Evolutionary conservation across 2,113 vertebrate species (phyloP).

Genomic region (Podarcis cretensis): DNA sequence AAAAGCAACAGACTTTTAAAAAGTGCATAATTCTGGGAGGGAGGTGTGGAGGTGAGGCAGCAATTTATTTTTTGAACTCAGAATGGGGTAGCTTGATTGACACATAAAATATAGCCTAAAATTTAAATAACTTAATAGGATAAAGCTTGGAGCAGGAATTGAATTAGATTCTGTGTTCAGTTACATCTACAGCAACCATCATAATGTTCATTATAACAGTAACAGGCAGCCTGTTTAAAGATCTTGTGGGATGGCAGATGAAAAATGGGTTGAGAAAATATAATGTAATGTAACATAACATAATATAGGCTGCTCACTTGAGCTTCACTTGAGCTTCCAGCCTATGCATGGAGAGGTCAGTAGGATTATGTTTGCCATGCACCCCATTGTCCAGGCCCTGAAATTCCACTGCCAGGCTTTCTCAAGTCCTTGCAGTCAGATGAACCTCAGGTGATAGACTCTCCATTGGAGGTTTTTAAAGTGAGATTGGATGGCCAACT

Average conservation of each 20-base stretch:
- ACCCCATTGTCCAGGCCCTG: not conserved
- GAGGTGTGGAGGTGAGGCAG: slow-evolving; percentile 7
- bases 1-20: not conserved
- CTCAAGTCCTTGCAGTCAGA: too few species aligned
- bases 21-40: not conserved
- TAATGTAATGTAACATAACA: too few species aligned
- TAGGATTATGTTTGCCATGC: too few species aligned
- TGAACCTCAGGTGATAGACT: too few species aligned
- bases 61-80: slow-evolving; percentile 44
- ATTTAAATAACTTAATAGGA: slow-evolving; percentile 37
- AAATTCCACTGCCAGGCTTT: too few species aligned
- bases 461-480: too few species aligned
- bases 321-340: not conserved
- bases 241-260: not conserved
- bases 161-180: slow-evolving; percentile 49
- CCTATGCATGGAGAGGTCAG: not conserved
- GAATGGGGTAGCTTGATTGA: slow-evolving; percentile 49
- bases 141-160: slow-evolving; percentile 39
- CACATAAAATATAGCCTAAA: slow-evolving; percentile 32
- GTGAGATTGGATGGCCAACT: too few species aligned
- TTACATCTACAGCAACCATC: slow-evolving; percentile 31
- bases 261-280: not conserved
- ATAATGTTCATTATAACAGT: slow-evolving; percentile 7
- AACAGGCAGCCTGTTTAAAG: slow-evolving; percentile 21
- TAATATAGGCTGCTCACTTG: not conserved